A percentile compares a stretch with the other conserved stretches of the same genome.
phyloP scores from a whole-genome alignment of 2,113 vertebrate genomes.

The Cervus canadensis region DNA sequence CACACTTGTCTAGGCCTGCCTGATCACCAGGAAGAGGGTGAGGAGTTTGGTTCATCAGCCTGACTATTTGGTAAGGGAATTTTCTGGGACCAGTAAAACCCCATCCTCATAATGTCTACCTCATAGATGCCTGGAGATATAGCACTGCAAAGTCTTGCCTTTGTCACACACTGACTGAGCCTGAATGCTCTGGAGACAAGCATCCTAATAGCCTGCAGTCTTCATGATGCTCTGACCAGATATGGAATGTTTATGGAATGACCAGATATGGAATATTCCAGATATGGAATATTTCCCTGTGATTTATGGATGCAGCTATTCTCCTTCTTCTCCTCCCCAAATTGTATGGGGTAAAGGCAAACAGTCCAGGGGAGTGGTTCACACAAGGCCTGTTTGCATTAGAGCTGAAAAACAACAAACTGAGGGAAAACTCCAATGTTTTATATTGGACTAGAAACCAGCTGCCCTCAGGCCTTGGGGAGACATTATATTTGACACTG shows the following conservation, averaged over 20 bases:
- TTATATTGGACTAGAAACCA: background rate
- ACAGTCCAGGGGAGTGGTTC: background rate
- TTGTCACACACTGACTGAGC: no score
- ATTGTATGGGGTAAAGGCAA: background rate
- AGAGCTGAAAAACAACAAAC: background rate
- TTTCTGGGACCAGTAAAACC: background rate
- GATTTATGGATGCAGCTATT: background rate
- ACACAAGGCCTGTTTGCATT: background rate
- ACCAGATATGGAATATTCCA: background rate
- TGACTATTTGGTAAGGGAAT: background rate
- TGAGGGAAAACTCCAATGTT: background rate
- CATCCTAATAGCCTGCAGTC: no score
- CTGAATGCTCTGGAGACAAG: no score
- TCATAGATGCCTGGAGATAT: background rate
- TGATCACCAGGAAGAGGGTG: background rate
- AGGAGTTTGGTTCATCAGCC: background rate
- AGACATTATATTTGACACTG: background rate
- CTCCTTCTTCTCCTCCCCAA: background rate
- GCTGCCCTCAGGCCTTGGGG: background rate
- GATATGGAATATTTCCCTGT: background rate
- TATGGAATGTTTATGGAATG: background rate
- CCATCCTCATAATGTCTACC: rapidly evolving
- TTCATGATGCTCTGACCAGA: background rate
- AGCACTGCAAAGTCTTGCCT: no score
- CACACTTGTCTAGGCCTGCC: rapidly evolving